phyloP scores from a whole-genome alignment of 1,140 invertebrate species.

The Ips nitidus region DNA sequence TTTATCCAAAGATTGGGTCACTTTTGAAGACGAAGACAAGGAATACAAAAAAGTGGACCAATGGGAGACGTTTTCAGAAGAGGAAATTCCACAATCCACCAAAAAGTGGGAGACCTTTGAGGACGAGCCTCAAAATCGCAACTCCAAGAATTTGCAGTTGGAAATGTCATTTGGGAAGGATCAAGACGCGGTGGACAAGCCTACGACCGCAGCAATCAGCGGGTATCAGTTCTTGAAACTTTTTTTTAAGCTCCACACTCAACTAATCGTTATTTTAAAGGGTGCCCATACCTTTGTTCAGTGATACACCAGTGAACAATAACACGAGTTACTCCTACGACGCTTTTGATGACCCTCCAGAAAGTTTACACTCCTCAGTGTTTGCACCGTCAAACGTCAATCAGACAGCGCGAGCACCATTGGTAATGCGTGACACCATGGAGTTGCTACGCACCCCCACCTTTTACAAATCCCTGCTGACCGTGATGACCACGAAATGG shows the following conservation, averaged over 20 bases:
- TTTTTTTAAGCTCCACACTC: background rate
- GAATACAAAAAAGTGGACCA: slow-evolving; percentile 23
- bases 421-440: slow-evolving; percentile 6
- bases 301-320: slow-evolving; percentile 45
- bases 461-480: slow-evolving; percentile 48
- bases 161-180: slow-evolving; percentile 36
- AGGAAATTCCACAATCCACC: background rate
- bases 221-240: background rate
- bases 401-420: background rate
- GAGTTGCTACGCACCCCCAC: slow-evolving; percentile 41
- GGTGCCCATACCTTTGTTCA: slow-evolving; percentile 42
- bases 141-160: slow-evolving; percentile 28
- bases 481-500: slow-evolving; percentile 44
- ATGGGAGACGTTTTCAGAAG: slow-evolving; percentile 9
- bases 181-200: background rate
- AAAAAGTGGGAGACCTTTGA: slow-evolving; percentile 26
- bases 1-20: slow-evolving; percentile 27
- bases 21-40: slow-evolving; percentile 30
- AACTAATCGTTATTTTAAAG: slow-evolving; percentile 3
- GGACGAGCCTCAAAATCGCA: slow-evolving; percentile 18
- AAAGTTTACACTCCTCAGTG: slow-evolving; percentile 17
- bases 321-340: slow-evolving; percentile 47
- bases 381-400: slow-evolving; percentile 36
- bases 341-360: slow-evolving; percentile 20
- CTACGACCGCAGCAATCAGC: slow-evolving; percentile 4